Conservation (phyloP, 2,113 vertebrate species). For the Amblyopsis rosae region DNA sequence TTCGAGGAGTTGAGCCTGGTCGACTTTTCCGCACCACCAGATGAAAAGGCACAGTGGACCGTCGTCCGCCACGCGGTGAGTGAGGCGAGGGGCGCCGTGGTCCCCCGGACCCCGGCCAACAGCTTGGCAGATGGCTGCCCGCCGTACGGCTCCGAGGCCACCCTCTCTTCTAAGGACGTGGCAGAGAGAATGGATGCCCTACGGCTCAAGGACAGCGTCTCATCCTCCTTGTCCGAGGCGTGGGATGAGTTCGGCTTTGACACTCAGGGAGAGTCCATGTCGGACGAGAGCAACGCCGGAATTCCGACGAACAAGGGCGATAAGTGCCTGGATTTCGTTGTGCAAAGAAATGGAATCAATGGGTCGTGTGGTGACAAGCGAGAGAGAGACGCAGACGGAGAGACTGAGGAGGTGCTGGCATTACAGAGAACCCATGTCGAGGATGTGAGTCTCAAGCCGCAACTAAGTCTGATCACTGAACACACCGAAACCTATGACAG, state of each 20-base stretch:
- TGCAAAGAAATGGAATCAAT: conserved; percentile 33
- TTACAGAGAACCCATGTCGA: conserved; percentile 25
- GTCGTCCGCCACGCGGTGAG: conserved; percentile 38
- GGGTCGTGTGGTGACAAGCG: conserved; percentile 15
- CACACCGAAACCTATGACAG: conserved; percentile 50
- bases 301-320: conserved; percentile 75
- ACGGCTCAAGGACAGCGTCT: conserved; percentile 70
- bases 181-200: conserved; percentile 80
- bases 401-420: conserved; percentile 3
- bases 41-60: conserved; percentile 46
- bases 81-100: conserved; percentile 75
- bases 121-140: conserved; percentile 86
- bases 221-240: conserved; percentile 78
- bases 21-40: conserved; percentile 76
- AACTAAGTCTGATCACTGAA: conserved; percentile 66
- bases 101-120: conserved; percentile 88
- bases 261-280: conserved; percentile 61
- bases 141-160: conserved; percentile 76
- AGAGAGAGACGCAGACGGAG: conserved; percentile 29
- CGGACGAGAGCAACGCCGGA: conserved; percentile 70
- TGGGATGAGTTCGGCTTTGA: conserved; percentile 86
- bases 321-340: conserved; percentile 44
- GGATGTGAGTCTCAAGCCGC: conserved; percentile 54
- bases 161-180: conserved; percentile 83
- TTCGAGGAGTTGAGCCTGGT: conserved; percentile 73